Conservation (phyloP, 2,888 invertebrate genomes). For the Tiliacea citrago region DNA sequence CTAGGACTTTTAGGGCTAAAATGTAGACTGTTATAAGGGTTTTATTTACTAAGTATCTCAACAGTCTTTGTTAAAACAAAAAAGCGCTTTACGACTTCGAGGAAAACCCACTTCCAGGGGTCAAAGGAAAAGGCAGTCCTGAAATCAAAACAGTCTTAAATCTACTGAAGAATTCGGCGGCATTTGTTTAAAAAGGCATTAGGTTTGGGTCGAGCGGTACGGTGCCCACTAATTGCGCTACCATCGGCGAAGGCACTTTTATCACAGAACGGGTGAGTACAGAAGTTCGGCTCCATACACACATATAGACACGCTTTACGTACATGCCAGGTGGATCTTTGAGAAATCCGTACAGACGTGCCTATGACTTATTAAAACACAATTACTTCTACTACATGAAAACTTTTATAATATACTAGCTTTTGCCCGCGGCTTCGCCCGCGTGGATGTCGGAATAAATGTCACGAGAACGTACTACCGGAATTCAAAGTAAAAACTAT, state of each 20-base stretch:
- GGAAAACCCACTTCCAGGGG: slow-evolving; percentile 18
- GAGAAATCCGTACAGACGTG: too few relatives aligned
- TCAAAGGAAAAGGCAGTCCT: slow-evolving; percentile 27
- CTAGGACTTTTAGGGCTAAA: not conserved
- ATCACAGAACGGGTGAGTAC: not conserved
- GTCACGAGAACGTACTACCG: too few relatives aligned
- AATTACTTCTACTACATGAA: too few relatives aligned
- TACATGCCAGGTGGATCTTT: not conserved
- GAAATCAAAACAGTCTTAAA: slow-evolving; percentile 58
- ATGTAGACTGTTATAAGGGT: not conserved
- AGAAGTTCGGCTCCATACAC: slow-evolving; percentile 10
- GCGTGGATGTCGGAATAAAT: too few relatives aligned
- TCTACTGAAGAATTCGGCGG: slow-evolving; percentile 36
- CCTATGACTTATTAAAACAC: too few relatives aligned
- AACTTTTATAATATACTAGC: not conserved
- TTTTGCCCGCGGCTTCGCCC: too few relatives aligned
- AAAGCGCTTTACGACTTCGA: slow-evolving; percentile 9
- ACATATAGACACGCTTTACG: not conserved
- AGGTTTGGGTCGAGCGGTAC: slow-evolving; percentile 37
- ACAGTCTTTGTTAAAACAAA: slow-evolving; percentile 16
- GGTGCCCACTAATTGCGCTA: slow-evolving; percentile 61
- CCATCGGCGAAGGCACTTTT: slow-evolving; percentile 47
- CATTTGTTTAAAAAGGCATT: slow-evolving; percentile 58
- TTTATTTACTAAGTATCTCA: not conserved
- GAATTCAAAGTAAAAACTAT: too few relatives aligned